Conservation (phyloP, 2,888 invertebrate species). For the Acrocyrtus sp. region DNA sequence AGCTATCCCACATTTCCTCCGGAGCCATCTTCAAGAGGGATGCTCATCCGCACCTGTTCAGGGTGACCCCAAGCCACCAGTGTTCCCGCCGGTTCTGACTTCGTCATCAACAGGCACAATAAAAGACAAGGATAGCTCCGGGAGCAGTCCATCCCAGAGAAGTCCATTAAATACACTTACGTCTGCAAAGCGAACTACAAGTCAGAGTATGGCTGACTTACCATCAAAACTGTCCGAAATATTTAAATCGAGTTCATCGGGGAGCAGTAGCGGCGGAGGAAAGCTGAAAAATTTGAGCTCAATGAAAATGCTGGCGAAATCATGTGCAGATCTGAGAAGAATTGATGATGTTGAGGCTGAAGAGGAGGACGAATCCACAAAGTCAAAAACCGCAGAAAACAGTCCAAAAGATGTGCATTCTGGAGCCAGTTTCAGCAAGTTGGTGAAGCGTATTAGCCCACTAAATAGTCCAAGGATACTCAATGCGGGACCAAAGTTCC, state of each 20-base stretch:
- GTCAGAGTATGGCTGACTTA: conserved; percentile 56
- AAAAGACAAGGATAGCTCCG: not conserved
- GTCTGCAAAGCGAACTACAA: conserved; percentile 17
- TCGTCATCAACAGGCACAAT: not conserved
- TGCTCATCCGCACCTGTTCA: conserved; percentile 31
- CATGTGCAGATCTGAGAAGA: conserved; percentile 59
- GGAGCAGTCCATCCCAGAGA: conserved; percentile 1
- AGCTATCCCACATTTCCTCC: not conserved
- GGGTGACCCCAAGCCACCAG: not conserved
- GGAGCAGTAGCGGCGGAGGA: not conserved
- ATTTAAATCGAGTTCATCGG: conserved; percentile 40
- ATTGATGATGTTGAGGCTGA: conserved; percentile 25
- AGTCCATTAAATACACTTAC: not conserved
- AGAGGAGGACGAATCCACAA: conserved; percentile 15
- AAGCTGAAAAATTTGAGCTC: conserved; percentile 35
- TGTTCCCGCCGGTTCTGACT: conserved; percentile 12
- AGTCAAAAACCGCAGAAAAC: conserved; percentile 12
- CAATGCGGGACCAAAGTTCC: too few relatives aligned
- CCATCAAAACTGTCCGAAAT: conserved; percentile 61
- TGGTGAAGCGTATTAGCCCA: too few relatives aligned
- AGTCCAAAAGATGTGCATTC: conserved; percentile 4
- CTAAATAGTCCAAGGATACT: conserved; percentile 29
- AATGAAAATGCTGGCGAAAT: conserved; percentile 55
- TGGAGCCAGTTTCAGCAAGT: too few relatives aligned
- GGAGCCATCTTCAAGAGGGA: not conserved